Percentiles rank a stretch among this genome's conserved stretches.
Evolutionary conservation across 2,888 invertebrate genomes (phyloP).

Genomic region (Campopleginae sp.): DNA sequence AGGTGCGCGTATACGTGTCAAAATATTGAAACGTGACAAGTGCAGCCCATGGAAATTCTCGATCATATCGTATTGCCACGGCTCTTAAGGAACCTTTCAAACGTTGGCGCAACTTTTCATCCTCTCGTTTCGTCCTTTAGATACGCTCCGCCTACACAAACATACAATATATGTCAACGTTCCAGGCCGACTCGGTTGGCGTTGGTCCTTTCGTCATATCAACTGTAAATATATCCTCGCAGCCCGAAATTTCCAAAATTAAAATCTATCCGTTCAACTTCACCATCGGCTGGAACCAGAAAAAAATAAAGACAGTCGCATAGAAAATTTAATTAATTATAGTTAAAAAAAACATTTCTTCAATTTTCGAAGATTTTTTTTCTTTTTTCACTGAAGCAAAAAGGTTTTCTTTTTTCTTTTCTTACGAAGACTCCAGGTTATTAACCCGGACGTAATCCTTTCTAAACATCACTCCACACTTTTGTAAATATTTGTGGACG

Average conservation of each 20-base stretch:
- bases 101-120: conserved; percentile 49
- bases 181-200: conserved; percentile 31
- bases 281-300: neutral
- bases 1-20: conserved; percentile 54
- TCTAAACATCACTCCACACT: conserved; percentile 6
- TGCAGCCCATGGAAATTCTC: conserved; percentile 37
- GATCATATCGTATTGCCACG: conserved; percentile 38
- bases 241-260: neutral
- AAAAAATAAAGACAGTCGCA: no score
- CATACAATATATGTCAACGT: conserved; percentile 28
- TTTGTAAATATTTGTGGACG: neutral
- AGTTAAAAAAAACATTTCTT: neutral
- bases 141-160: conserved; percentile 63
- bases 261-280: neutral
- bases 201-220: conserved; percentile 8
- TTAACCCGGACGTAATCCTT: neutral
- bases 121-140: conserved; percentile 56
- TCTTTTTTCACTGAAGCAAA: neutral
- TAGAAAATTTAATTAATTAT: neutral
- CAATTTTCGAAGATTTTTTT: no score
- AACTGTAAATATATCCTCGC: neutral
- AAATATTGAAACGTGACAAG: conserved; percentile 62
- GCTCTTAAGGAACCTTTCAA: conserved; percentile 56
- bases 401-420: neutral
- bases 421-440: neutral